These are phyloP conservation scores for Epinephelus awoara DNA, from an alignment of 2,797 vertebrate species.

Conservation along the genomic window DNA sequence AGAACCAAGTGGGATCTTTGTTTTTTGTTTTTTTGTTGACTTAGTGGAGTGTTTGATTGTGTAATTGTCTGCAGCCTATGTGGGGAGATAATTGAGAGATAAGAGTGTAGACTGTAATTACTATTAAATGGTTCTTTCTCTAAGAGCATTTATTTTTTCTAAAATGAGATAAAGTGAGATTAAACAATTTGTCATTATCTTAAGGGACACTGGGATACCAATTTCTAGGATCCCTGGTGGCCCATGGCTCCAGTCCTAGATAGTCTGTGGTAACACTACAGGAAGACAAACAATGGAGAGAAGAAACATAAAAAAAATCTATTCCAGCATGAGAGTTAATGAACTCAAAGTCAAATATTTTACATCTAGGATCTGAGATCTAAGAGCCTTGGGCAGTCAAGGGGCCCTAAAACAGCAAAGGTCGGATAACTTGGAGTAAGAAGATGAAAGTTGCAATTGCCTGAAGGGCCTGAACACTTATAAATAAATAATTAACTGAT, in stretches of 20 bases:
- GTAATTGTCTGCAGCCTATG: neutral
- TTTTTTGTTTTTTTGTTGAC: neutral
- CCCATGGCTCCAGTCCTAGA: neutral
- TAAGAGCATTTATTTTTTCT: neutral
- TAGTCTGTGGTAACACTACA: neutral
- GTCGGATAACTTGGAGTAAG: neutral
- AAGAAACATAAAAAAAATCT: neutral
- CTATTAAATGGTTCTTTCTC: neutral
- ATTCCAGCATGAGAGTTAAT: neutral
- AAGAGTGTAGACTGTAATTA: neutral
- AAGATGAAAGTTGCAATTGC: neutral
- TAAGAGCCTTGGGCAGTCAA: neutral
- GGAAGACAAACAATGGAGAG: neutral
- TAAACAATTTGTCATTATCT: neutral
- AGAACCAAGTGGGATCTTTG: neutral
- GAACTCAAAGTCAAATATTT: neutral
- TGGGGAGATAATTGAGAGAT: conserved; percentile 6
- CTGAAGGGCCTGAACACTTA: neutral
- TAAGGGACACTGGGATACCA: neutral
- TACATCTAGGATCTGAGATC: neutral
- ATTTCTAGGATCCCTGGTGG: neutral
- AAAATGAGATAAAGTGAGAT: neutral
- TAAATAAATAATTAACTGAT: neutral
- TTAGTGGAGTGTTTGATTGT: conserved; percentile 5
- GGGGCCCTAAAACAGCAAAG: neutral